Evolutionary conservation across 2,113 vertebrate genomes (phyloP).

Genomic region (Mohoua ochrocephala): DNA sequence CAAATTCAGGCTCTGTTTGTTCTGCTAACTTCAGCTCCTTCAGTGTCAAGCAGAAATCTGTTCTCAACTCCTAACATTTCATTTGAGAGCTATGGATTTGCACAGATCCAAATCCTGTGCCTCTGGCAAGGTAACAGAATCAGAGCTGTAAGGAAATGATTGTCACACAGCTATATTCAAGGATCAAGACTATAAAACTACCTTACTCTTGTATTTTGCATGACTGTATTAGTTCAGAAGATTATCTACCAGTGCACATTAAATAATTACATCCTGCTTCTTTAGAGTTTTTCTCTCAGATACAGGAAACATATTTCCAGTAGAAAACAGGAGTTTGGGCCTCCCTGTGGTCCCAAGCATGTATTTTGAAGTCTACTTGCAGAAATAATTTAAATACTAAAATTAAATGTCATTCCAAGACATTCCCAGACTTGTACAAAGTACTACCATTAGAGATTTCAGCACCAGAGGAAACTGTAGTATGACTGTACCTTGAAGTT

Average conservation of each 20-base stretch:
- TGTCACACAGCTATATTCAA: background rate
- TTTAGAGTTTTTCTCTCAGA: background rate
- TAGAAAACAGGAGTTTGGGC: background rate
- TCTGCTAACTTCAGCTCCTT: background rate
- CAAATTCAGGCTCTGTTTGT: background rate
- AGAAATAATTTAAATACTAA: background rate
- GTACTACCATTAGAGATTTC: background rate
- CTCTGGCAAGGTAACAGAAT: background rate
- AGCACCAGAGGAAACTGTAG: background rate
- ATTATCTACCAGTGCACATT: background rate
- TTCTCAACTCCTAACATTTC: background rate
- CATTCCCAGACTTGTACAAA: background rate
- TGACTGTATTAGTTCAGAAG: background rate
- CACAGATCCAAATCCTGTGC: background rate
- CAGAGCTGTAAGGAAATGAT: background rate
- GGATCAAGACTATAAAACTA: background rate
- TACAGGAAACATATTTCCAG: background rate
- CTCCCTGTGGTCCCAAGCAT: background rate
- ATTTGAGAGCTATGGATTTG: background rate
- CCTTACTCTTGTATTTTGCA: background rate
- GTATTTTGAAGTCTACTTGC: background rate
- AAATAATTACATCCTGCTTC: background rate
- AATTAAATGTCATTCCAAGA: background rate
- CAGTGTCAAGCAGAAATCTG: background rate
- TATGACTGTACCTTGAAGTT: background rate